Conservation (phyloP, 2,888 invertebrate species). For the Drosophila subquinaria region DNA sequence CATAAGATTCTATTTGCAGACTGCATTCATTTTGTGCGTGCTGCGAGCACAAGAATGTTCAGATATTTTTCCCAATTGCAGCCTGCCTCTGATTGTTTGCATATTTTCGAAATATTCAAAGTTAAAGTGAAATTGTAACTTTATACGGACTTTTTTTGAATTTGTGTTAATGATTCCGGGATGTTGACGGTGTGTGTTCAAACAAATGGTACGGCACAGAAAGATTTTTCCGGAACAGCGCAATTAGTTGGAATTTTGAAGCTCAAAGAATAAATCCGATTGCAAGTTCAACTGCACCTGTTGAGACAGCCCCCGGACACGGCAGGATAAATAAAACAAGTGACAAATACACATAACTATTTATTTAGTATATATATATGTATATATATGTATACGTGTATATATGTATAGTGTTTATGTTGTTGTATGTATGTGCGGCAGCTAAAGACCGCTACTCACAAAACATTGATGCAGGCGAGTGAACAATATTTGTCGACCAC, state of each 20-base stretch:
- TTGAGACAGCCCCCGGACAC: background rate
- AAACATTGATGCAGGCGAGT: constrained; percentile 8
- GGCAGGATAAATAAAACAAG: constrained; percentile 7
- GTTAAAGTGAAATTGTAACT: background rate
- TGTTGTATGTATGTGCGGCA: constrained; percentile 42
- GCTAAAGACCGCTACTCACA: constrained; percentile 26
- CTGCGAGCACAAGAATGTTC: background rate
- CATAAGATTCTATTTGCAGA: background rate
- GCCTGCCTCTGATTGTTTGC: background rate
- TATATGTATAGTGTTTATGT: constrained; percentile 29
- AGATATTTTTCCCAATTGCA: background rate
- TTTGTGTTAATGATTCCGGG: background rate
- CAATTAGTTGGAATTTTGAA: background rate
- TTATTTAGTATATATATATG: constrained; percentile 64
- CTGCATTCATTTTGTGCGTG: background rate
- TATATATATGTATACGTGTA: constrained; percentile 39
- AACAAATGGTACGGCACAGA: background rate
- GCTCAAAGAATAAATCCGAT: background rate
- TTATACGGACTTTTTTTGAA: background rate
- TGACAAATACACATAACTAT: constrained; percentile 68
- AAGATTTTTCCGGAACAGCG: background rate
- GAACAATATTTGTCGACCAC: constrained; percentile 1
- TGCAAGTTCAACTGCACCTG: constrained; percentile 3
- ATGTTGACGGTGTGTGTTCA: background rate
- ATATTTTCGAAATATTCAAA: background rate